Base-by-base conservation (phyloP, 1,140 invertebrate genomes). In the Vanessa tameamea region DNA sequence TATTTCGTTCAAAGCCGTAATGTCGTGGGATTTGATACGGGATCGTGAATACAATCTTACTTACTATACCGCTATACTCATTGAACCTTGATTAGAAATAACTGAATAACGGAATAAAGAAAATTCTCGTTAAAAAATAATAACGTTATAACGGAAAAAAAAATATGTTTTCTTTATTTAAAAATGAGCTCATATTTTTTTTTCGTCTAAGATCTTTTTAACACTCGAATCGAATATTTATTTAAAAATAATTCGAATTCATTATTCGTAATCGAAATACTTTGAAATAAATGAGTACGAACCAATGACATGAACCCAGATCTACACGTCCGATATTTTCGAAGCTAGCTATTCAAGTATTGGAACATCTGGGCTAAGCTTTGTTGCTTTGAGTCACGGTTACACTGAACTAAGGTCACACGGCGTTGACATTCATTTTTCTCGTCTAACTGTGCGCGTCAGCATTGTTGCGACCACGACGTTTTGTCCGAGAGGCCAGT, bases 391-490 rank as follows among this genome's bases (percentile, higher is more conserved):
- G 63, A 79, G 70, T 78, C 69, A 65, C 66, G 72, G 72, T 70
- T 66, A 59, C 70, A 73, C 53, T 47, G 74, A 65, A 78, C 78
- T 78, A 76, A 79, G 78, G 80, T 82, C 83, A 78, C 83, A 78
- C 72, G 70, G 53, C 72, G 84, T 78, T 83, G 81, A 81, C 80
- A 84, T 81, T 74, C 81, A 85, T 87, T 87, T 87, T 85, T 87
- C 83, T 84, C 82, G 78, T 84, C 77, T 87, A 87, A 87, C 85
- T 85, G 85, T 82, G 69, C 77, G 61, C 78, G 80, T 85, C 83
- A 82, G 73, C 61, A 78, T 85, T 83, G 80, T 83, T 80, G 75
- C 66, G 64, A 23, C 51, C 72, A 75, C 64, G 73, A 67, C 67
- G 70, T 69, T 80, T 81, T 82, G 75, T 76, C 78, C 63, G 69